Percentiles rank a stretch among this genome's conserved stretches.
phyloP scores from a whole-genome alignment of 2,113 vertebrate genomes.

The Grammomys surdaster region DNA sequence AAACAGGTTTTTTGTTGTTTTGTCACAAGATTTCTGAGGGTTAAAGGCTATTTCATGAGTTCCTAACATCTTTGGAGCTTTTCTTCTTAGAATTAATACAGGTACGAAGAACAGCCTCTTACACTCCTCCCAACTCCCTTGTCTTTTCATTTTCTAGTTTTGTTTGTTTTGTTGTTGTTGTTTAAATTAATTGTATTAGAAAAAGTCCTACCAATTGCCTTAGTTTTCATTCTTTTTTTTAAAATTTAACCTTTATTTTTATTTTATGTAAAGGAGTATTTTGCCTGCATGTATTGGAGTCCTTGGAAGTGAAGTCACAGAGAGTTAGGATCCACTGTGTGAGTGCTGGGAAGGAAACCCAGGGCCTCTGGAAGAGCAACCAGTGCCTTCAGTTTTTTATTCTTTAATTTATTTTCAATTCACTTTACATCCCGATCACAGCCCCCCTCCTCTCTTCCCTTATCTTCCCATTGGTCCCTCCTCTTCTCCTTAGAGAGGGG shows the following conservation, averaged over 20 bases:
- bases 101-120: not conserved
- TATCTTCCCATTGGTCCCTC: too few relatives aligned
- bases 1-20: not conserved
- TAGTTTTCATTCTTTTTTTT: not conserved
- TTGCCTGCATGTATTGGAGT: not conserved
- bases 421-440: too few relatives aligned
- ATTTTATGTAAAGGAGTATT: not conserved
- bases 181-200: not conserved
- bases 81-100: constrained; percentile 17
- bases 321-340: too few relatives aligned
- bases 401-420: too few relatives aligned
- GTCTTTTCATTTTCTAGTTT: not conserved
- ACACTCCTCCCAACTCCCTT: too few relatives aligned
- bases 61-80: not conserved
- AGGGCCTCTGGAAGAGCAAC: not conserved
- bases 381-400: not conserved
- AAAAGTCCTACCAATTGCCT: not conserved
- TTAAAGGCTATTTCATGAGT: not conserved
- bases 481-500: too few relatives aligned
- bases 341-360: not conserved
- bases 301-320: not conserved
- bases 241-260: not conserved
- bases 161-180: not conserved
- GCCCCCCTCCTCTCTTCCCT: too few relatives aligned
- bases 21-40: not conserved